Evolutionary conservation across 30 jellyfish, hydroid and myxozoan genomes (phyloP), one percentile per base, ranked within the genome.

Genomic region (Aurelia sp.): DNA sequence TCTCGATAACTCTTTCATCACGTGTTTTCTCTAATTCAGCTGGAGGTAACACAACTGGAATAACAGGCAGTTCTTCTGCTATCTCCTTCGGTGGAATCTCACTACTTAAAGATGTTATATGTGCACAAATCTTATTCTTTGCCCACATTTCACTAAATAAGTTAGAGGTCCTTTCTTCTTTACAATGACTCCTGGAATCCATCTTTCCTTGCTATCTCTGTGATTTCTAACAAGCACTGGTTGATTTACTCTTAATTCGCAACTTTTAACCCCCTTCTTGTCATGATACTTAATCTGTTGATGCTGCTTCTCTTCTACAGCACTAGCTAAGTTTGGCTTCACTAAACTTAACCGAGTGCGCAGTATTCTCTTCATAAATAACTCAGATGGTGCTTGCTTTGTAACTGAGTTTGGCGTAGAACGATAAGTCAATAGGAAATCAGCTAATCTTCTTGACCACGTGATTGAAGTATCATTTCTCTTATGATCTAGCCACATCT

Each of bases 371-470:
- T 63, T 68, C 80, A 88, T 69, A 57, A 64, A 58, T 67, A 61
- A 62, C 81, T 82, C 76, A 24, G 82, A 88, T 68, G 97, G 97
- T 68, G 92, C 86, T 60, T 33, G 86, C 10, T 47, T 75, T 80
- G 92, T 83, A 38, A 68, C 69, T 58, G 91, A 21, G 47, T 72
- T 76, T 67, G 91, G 91, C 85, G 91, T 82, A 35, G 74, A 58
- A 57, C 91, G 74, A 66, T 82, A 82, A 44, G 77, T 58, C 71
- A 67, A 80, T 80, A 80, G 71, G 41, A 82, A 65, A 75, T 53
- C 67, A 67, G 76, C 76, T 68, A 50, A 66, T 66, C 76, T 66
- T 78, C 70, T 63, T 78, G 89, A 15, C 30, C 72, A 65, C n/a
- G n/a, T n/a, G n/a, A n/a, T n/a, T n/a, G n/a, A n/a, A n/a, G n/a